Conservation (phyloP, 2,888 invertebrate genomes). For the Apodemia zela region DNA sequence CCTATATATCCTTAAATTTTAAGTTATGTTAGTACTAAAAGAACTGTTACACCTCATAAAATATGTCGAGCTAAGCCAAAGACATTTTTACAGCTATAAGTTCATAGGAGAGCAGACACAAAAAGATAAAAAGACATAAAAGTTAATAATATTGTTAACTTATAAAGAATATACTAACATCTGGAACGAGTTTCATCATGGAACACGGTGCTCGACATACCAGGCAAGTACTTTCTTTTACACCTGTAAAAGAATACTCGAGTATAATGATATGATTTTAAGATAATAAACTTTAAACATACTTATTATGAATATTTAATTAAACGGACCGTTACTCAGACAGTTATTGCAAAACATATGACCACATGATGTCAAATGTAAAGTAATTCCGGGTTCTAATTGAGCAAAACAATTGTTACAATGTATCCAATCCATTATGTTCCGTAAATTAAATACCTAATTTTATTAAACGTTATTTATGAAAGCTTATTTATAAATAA, state of each 20-base stretch:
- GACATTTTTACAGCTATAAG: too few relatives aligned
- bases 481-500: background rate
- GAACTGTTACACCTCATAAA: too few relatives aligned
- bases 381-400: constrained; percentile 62
- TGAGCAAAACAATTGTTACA: constrained; percentile 74
- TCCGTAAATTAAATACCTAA: constrained; percentile 6
- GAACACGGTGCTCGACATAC: constrained; percentile 69
- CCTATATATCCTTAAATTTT: too few relatives aligned
- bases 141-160: background rate
- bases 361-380: constrained; percentile 75
- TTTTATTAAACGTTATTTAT: background rate
- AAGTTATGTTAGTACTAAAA: too few relatives aligned
- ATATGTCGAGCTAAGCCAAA: too few relatives aligned
- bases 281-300: background rate
- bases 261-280: background rate
- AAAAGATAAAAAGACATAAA: too few relatives aligned
- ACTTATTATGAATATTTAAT: constrained; percentile 20
- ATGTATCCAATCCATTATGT: constrained; percentile 75
- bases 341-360: constrained; percentile 77
- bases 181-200: constrained; percentile 69
- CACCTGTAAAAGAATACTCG: constrained; percentile 44
- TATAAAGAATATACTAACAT: constrained; percentile 46
- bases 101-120: too few relatives aligned
- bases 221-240: constrained; percentile 64
- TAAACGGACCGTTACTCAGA: constrained; percentile 58